Base-by-base conservation (phyloP, 2,888 invertebrate species). In the Halictus quadricinctus region DNA sequence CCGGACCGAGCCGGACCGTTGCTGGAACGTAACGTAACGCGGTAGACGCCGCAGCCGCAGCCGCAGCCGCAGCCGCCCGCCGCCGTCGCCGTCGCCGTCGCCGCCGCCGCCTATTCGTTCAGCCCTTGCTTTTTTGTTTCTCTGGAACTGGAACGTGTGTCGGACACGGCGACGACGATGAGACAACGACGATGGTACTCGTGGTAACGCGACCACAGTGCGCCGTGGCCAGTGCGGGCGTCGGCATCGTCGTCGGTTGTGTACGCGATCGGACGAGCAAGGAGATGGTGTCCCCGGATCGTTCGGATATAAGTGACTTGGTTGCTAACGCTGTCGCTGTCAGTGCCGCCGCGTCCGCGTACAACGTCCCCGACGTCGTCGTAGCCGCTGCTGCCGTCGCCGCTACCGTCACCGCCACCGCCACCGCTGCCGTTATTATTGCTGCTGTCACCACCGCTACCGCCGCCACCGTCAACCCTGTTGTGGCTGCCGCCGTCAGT, bases 251-350 rank as follows among this genome's bases (percentile, higher is more conserved):
- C 88, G 90, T 87, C 87, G 89, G 81, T 83, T 84, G 89, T 89
- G 90, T 89, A 83, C 90, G 91, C 88, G 90, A 87, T 85, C 88
- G 91, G 83, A 88, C 90, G 89, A 87, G 79, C 86, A 85, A 88
- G 90, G 90, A 90, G 90, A 90, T 91, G 90, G 89, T 91, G 91
- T 90, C 87, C 87, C 87, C 90, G 87, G 89, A 86, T 90, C 87
- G 88, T 76, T 72, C 82, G 77, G 83, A 84, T 82, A 72, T 75
- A 82, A 87, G 89, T 89, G 90, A 88, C 81, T 89, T 82, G 78
- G 83, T 83, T 88, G 81, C 79, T 78, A 80, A 77, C 25, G 43
- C 79, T 76, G 73, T 60, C 74, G 25, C 79, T 54, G 79, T 77
- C 84, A 85, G 87, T 88, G 88, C 80, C 88, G 88, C 60, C 88